These are phyloP conservation scores for Zootoca vivipara DNA, from an alignment of 2,113 vertebrate genomes.

Conservation along the genomic window DNA sequence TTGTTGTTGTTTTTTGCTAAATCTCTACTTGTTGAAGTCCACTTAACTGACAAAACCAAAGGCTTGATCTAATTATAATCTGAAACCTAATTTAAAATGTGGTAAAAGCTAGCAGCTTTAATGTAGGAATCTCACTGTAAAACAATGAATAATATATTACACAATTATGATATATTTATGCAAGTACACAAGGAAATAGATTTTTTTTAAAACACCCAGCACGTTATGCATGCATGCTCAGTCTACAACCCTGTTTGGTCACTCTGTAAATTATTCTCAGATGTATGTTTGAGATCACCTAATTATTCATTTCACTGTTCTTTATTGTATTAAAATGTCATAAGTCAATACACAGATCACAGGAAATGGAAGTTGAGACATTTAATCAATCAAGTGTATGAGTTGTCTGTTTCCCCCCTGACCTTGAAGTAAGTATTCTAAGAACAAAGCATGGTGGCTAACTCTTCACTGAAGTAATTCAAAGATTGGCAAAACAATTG, in stretches of 20 bases:
- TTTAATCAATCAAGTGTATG: not conserved
- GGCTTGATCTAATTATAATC: conserved; percentile 4
- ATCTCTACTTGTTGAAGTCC: not conserved
- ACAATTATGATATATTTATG: conserved; percentile 4
- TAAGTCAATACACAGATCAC: not conserved
- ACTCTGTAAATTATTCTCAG: not conserved
- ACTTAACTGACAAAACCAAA: not conserved
- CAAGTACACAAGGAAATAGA: not conserved
- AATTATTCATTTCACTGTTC: not conserved
- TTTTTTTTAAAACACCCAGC: not conserved
- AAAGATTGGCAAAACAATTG: not conserved
- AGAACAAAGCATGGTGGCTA: not conserved
- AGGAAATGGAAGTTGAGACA: not conserved
- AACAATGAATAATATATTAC: conserved; percentile 24
- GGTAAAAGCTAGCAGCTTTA: not conserved
- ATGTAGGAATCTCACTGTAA: conserved; percentile 3
- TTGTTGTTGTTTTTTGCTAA: not conserved
- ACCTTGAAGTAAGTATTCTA: not conserved
- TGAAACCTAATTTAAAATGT: conserved; percentile 16
- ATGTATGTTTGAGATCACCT: not conserved
- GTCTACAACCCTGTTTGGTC: conserved; percentile 1
- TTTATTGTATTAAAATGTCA: not conserved
- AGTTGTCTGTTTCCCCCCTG: not conserved
- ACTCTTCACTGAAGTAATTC: not conserved
- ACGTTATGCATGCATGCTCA: not conserved